Evolutionary conservation across 2,888 invertebrate genomes (phyloP), one percentile per base, ranked within the genome.

Genomic region (Chaetogeoica ovagalla): DNA sequence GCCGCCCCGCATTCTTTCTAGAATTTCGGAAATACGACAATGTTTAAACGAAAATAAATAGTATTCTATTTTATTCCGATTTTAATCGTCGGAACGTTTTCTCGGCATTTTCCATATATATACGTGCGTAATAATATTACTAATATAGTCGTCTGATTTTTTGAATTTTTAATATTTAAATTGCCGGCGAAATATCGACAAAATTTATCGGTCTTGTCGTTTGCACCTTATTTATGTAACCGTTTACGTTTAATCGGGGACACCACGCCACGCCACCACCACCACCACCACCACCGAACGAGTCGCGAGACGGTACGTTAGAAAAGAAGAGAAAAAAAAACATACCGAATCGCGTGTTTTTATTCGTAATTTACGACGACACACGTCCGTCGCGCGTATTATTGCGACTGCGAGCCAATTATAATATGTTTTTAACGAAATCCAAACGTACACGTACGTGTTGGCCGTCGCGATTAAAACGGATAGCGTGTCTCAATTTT

Each of bases 401-500:
- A 73, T 52, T 63, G 21, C 63, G 63, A 21, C 6, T 52, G 63
- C 15, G 55, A 63, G 55, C 37, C 52, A 30, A 30, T 30, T 30
- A 30, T 30, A 30, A 30, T 30, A 30, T n/a, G n/a, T 30, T 30
- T 30, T 30, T 30, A 30, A 30, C 30, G 30, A 30, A 30, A 30
- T 30, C 30, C 30, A 30, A 30, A 30, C 30, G 30, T n/a, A n/a
- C n/a, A n/a, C 30, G 30, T 30, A 30, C 30, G 2, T 30, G 4
- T 30, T 30, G 30, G 15, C n/a, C 8, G 9, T 9, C 55, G 73
- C 37, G 63, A 74, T 72, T 60, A 48, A 72, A 60, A 62, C 60
- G 21, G 39, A 71, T 72, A 30, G 13, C 62, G 63, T n/a, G n/a
- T 74, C 73, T 74, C 73, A 74, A 74, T 74, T 74, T 48, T 52